Base-by-base conservation (phyloP, 1,140 invertebrate species). In the Ericerus pela region DNA sequence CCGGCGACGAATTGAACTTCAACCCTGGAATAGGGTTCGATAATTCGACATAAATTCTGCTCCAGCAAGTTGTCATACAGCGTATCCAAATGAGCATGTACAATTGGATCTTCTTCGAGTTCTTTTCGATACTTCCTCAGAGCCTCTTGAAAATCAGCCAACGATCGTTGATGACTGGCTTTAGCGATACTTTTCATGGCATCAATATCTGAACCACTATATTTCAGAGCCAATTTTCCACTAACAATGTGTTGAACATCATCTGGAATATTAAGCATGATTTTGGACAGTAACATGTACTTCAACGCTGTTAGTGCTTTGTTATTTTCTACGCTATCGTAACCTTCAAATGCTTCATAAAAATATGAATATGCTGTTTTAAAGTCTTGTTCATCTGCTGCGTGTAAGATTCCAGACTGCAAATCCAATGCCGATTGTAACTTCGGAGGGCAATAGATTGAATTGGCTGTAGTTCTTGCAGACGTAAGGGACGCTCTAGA, bases 311-410 rank as follows among this genome's bases (percentile, higher is more conserved):
- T 88, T 2, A 98, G 70, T 10, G 96, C 95, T 70, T 92, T 95
- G 37, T 56, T 57, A 65, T 79, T 83, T 65, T 96, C 92, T 16
- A 95, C 85, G 61, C 90, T 94, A 70, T 99, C 94, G 72, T 95
- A 98, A 59, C 94, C 94, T 77, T 99, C 96, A 73, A 99, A 99
- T 31, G 96, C 96, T 76, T 99, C 96, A 73, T 98, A 99, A 69
- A 99, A 99, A 69, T 99, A 99, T 33, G 96, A 99, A 71, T 96
- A 99, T 31, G 96, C 96, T 62, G 96, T 99, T 77, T 99, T 99
- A 69, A 99, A 99, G 68, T 99, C 96, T 66, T 88, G 82, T 70
- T 99, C 96, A 71, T 99, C 96, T 28, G 95, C 96, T 33, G 96
- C 96, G 75, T 99, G 96, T 18, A 99, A 72, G 61, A 99, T 96